A percentile compares a stretch with the other conserved stretches of the same genome.
Evolutionary conservation across 30 jellyfish, hydroid and myxozoan genomes (phyloP).

Genomic region (Turritopsis rubra): DNA sequence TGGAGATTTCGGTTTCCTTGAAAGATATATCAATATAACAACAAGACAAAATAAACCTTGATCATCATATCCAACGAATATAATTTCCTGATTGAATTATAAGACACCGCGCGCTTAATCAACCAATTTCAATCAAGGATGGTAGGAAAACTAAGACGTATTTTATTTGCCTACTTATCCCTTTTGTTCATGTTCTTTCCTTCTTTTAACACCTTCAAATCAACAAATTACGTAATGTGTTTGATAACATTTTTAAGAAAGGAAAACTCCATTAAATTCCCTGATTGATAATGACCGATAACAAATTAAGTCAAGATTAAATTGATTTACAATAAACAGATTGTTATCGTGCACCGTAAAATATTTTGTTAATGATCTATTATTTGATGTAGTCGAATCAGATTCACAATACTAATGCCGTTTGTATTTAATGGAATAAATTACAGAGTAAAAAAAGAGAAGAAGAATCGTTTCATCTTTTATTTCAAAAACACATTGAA

Average conservation of each 20-base stretch:
- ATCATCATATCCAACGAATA: background rate
- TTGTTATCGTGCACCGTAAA: background rate
- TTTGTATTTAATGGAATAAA: no score
- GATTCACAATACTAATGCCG: background rate
- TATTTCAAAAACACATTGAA: background rate
- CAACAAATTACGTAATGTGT: background rate
- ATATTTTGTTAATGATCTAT: background rate
- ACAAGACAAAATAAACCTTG: background rate
- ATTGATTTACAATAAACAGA: background rate
- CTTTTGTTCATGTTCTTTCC: background rate
- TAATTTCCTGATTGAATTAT: background rate
- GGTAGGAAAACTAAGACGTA: background rate
- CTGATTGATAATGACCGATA: background rate
- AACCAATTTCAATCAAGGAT: background rate
- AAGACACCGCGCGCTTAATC: background rate
- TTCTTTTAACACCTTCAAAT: background rate
- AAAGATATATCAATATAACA: background rate
- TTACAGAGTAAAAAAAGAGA: background rate
- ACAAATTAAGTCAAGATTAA: background rate
- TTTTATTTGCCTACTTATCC: background rate
- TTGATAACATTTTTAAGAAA: background rate
- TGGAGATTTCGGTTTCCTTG: no score
- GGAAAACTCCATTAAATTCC: background rate
- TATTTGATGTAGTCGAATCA: background rate
- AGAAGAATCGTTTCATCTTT: background rate